These are phyloP conservation scores for Podarcis lilfordi DNA, from an alignment of 2,797 vertebrate species.

Conservation along the genomic window DNA sequence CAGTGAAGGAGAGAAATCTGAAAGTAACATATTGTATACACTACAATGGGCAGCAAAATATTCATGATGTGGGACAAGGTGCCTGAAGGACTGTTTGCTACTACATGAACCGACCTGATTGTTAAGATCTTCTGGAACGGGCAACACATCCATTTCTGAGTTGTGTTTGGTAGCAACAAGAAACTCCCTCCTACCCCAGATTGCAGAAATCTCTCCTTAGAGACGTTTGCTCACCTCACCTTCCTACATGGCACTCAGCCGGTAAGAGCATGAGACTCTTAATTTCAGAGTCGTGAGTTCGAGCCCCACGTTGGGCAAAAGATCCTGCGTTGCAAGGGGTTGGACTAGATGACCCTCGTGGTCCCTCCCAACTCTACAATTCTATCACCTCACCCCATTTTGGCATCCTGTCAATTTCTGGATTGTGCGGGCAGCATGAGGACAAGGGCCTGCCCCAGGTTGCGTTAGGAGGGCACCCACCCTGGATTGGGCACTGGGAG, in stretches of 20 bases:
- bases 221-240: not conserved
- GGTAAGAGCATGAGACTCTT: too few species aligned
- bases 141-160: not conserved
- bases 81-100: not conserved
- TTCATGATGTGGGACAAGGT: not conserved
- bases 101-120: not conserved
- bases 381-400: too few species aligned
- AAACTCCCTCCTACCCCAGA: not conserved
- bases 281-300: too few species aligned
- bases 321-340: too few species aligned
- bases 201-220: not conserved
- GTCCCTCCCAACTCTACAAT: too few species aligned
- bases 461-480: not conserved
- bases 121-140: not conserved
- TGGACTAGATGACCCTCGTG: too few species aligned
- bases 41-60: not conserved
- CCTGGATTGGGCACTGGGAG: too few species aligned
- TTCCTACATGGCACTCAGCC: too few species aligned
- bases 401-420: not conserved
- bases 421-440: not conserved
- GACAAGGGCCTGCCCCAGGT: too few species aligned
- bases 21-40: slow-evolving; percentile 24
- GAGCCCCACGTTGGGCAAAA: too few species aligned
- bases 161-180: not conserved
- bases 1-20: not conserved